Evolutionary conservation across 2,888 invertebrate genomes (phyloP), one percentile per base, ranked within the genome.

Genomic region (Campaea margaritaria): DNA sequence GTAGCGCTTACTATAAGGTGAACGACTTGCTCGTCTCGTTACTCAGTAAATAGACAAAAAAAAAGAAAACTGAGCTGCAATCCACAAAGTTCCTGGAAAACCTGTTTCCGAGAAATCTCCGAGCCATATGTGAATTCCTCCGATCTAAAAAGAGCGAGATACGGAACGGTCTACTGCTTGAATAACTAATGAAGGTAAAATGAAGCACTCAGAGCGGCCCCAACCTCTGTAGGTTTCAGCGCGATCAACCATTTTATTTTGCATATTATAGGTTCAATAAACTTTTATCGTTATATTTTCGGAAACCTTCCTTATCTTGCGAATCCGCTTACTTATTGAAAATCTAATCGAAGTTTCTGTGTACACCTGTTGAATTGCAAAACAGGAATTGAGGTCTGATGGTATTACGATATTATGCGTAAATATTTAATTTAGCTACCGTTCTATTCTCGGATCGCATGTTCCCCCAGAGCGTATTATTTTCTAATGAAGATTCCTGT

Each of bases 51-150:
- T n/a, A n/a, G n/a, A n/a, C n/a, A n/a, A n/a, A n/a, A n/a, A n/a
- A n/a, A n/a, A n/a, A n/a, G n/a, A n/a, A n/a, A n/a, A 82, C 82
- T 81, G 78, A 81, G 73, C 44, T 81, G 82, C 82, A 84, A 83
- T 83, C 83, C 82, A 72, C 75, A 70, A 83, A 82, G 72, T 85
- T 82, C 14, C 76, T 76, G 79, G 78, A 79, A 79, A 81, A 79
- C 79, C 76, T 74, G 73, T 66, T 80, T 80, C 74, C 73, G 76
- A 80, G 72, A 78, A 78, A 72, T 68, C 63, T 62, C 62, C 54
- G 58, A 65, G 68, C 64, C 66, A 73, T 70, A 73, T 74, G 75
- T 68, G 75, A 79, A 78, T 81, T 76, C 46, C 42, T 53, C 44
- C 54, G 48, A 65, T 67, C 58, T 51, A 63, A 68, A 62, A 61